Percentiles rank a stretch among this genome's conserved stretches.
phyloP scores from a whole-genome alignment of 1,140 invertebrate species.

The Ctenoplectra terminalis region DNA sequence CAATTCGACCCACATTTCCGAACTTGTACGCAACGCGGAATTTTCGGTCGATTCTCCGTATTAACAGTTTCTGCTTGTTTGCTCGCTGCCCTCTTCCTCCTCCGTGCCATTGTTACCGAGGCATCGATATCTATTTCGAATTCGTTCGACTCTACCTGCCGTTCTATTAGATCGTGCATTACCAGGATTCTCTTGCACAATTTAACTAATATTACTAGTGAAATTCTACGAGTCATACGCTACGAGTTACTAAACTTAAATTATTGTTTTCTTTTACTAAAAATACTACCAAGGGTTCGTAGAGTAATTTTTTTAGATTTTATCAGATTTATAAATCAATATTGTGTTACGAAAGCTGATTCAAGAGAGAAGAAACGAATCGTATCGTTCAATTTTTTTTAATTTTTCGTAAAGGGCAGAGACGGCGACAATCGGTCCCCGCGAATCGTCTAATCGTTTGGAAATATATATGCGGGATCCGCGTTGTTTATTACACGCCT shows the following conservation, averaged over 20 bases:
- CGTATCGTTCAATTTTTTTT: conserved; percentile 7
- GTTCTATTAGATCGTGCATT: not conserved
- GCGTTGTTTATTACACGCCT: conserved; percentile 76
- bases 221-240: no score
- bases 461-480: conserved; percentile 64
- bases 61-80: conserved; percentile 75
- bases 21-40: conserved; percentile 69
- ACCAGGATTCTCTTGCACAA: not conserved
- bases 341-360: no score
- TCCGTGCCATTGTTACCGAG: conserved; percentile 26
- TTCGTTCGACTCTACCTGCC: conserved; percentile 18
- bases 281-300: no score
- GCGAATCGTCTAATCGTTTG: conserved; percentile 63
- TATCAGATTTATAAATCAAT: no score
- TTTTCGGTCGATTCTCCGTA: conserved; percentile 71
- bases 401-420: not conserved
- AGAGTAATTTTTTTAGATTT: no score
- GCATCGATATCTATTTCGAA: conserved; percentile 42
- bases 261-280: no score
- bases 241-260: no score
- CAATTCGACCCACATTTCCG: conserved; percentile 73
- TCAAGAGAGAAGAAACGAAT: not conserved
- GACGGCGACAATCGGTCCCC: conserved; percentile 19
- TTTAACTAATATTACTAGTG: no score
- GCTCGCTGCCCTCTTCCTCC: conserved; percentile 22